Conservation (phyloP, 2,113 vertebrate species). For the Percina caprodes region DNA sequence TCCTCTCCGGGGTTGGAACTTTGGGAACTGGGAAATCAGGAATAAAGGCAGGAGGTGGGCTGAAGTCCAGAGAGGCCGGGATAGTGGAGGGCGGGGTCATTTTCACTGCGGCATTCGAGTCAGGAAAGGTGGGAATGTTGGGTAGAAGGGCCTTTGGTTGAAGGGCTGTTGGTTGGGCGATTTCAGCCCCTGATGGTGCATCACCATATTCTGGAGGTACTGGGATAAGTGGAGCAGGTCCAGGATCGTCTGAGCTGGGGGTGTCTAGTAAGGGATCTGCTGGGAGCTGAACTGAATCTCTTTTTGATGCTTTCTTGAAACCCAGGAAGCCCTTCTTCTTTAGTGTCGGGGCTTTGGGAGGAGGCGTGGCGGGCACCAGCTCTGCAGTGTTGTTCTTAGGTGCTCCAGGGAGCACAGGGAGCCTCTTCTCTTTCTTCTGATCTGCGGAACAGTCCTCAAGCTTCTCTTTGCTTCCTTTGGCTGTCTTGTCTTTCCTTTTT, state of each 20-base stretch:
- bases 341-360: constrained; percentile 42
- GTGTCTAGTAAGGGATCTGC: constrained; percentile 54
- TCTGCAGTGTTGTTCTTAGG: constrained; percentile 39
- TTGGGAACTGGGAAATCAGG: constrained; percentile 32
- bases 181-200: background rate
- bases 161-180: background rate
- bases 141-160: background rate
- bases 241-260: constrained; percentile 14
- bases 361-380: constrained; percentile 46
- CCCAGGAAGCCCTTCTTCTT: constrained; percentile 67
- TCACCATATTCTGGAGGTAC: constrained; percentile 20
- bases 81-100: constrained; percentile 11
- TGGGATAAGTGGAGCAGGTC: constrained; percentile 51
- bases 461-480: constrained; percentile 52
- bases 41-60: constrained; percentile 34
- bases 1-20: constrained; percentile 10
- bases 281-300: background rate
- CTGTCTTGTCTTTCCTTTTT: constrained; percentile 53
- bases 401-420: background rate
- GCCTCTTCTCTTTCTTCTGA: constrained; percentile 69
- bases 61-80: constrained; percentile 23
- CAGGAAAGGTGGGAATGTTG: constrained; percentile 29
- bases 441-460: background rate
- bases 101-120: constrained; percentile 14
- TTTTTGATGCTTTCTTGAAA: constrained; percentile 58